These are phyloP conservation scores for Stenodema calcarata DNA, from an alignment of 2,888 invertebrate species.

Conservation along the genomic window DNA sequence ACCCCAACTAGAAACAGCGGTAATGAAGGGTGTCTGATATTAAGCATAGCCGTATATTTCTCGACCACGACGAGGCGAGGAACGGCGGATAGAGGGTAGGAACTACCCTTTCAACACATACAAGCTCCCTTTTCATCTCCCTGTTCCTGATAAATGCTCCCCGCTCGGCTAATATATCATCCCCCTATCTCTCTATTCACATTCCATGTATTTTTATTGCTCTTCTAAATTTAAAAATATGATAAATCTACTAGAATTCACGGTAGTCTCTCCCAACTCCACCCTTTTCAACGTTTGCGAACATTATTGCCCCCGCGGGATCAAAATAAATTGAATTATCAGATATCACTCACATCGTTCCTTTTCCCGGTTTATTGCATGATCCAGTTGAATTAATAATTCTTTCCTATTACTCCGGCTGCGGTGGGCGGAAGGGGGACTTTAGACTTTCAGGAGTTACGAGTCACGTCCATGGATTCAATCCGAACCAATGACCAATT, in stretches of 20 bases:
- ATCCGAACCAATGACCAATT: neutral
- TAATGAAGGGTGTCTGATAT: constrained; percentile 10
- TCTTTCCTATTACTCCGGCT: neutral
- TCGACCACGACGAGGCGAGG: neutral
- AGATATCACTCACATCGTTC: constrained; percentile 27
- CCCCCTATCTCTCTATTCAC: constrained; percentile 53
- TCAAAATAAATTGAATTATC: constrained; percentile 10
- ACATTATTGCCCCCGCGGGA: constrained; percentile 1
- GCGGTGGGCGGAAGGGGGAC: neutral
- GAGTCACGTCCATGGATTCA: neutral
- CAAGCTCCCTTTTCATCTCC: neutral
- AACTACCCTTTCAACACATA: constrained; percentile 43
- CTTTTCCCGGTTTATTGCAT: neutral
- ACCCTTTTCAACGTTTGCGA: neutral
- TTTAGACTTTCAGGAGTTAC: neutral
- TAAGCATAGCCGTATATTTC: constrained; percentile 17
- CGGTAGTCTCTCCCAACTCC: neutral
- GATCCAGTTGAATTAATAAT: neutral
- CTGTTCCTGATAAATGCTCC: constrained; percentile 42
- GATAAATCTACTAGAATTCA: constrained; percentile 49
- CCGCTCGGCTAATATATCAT: constrained; percentile 48
- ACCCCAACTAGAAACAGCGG: neutral
- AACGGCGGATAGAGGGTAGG: neutral
- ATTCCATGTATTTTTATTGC: constrained; percentile 54
- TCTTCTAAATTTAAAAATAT: constrained; percentile 54